A percentile compares a stretch with the other conserved stretches of the same genome.
phyloP scores from a whole-genome alignment of 2,888 invertebrate species.

The Ophioninae sp. region DNA sequence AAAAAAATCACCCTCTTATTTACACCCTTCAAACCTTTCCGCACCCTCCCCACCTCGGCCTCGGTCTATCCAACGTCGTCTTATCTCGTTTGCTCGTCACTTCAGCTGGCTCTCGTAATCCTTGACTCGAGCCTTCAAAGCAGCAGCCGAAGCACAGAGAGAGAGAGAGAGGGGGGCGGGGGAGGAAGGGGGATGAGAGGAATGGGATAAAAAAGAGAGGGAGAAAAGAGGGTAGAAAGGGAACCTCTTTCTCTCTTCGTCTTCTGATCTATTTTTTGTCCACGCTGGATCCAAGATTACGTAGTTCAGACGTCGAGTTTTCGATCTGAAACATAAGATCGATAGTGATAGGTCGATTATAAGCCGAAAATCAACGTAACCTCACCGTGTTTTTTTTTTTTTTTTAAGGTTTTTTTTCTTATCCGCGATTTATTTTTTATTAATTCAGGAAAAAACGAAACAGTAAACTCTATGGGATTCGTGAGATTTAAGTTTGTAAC shows the following conservation, averaged over 20 bases:
- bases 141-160: slow-evolving; percentile 6
- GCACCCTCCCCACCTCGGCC: slow-evolving; percentile 2
- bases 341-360: neutral
- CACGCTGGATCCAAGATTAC: slow-evolving; percentile 1
- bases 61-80: slow-evolving; percentile 19
- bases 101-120: slow-evolving; percentile 45
- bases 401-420: no score
- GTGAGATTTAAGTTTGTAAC: no score
- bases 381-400: no score
- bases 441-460: no score
- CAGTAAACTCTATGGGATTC: no score
- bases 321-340: slow-evolving; percentile 52
- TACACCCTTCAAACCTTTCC: slow-evolving; percentile 47
- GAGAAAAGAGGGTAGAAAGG: neutral
- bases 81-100: slow-evolving; percentile 50
- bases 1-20: slow-evolving; percentile 52
- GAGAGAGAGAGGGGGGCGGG: slow-evolving; percentile 13
- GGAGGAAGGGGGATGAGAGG: slow-evolving; percentile 1
- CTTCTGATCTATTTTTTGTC: slow-evolving; percentile 2
- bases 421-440: no score
- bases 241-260: slow-evolving; percentile 11
- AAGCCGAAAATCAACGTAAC: no score
- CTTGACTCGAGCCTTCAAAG: slow-evolving; percentile 30
- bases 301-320: slow-evolving; percentile 16
- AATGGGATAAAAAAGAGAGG: slow-evolving; percentile 1